Evolutionary conservation across 2,113 vertebrate species (phyloP).

Genomic region (Phrynocephalus versicolor): DNA sequence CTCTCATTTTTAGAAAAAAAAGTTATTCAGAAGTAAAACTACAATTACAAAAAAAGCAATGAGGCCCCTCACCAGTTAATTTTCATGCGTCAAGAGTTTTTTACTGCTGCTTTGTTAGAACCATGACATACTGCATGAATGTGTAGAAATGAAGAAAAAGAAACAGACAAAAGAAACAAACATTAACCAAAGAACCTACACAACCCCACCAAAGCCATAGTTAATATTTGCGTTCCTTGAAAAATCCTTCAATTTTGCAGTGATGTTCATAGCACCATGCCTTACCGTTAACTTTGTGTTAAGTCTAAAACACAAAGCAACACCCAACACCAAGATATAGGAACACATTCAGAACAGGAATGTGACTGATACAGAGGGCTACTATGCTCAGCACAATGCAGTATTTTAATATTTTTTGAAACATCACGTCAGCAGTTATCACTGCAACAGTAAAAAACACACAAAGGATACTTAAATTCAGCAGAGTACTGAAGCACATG

Average conservation of each 20-base stretch:
- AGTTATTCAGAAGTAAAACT: constrained; percentile 78
- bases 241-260: constrained; percentile 69
- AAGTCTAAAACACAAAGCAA: constrained; percentile 77
- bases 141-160: constrained; percentile 88
- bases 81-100: constrained; percentile 88
- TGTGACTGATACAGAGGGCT: constrained; percentile 59
- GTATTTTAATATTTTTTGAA: constrained; percentile 68
- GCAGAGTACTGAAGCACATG: constrained; percentile 48
- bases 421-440: constrained; percentile 70
- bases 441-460: constrained; percentile 63
- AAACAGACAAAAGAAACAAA: constrained; percentile 89
- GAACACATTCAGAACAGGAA: constrained; percentile 69
- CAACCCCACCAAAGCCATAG: constrained; percentile 72
- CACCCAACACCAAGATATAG: constrained; percentile 71
- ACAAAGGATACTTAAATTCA: constrained; percentile 38
- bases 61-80: constrained; percentile 88
- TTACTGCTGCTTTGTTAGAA: constrained; percentile 88
- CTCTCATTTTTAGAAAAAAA: constrained; percentile 69
- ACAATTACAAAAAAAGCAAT: constrained; percentile 83
- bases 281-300: constrained; percentile 79
- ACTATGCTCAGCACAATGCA: constrained; percentile 58
- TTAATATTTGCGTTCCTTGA: constrained; percentile 77
- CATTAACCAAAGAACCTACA: constrained; percentile 86
- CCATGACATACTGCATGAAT: constrained; percentile 89
- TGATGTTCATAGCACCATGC: constrained; percentile 72